Percentiles rank a stretch among this genome's conserved stretches.
phyloP scores from a whole-genome alignment of 2,113 vertebrate genomes.

The Phoenicopterus ruber region DNA sequence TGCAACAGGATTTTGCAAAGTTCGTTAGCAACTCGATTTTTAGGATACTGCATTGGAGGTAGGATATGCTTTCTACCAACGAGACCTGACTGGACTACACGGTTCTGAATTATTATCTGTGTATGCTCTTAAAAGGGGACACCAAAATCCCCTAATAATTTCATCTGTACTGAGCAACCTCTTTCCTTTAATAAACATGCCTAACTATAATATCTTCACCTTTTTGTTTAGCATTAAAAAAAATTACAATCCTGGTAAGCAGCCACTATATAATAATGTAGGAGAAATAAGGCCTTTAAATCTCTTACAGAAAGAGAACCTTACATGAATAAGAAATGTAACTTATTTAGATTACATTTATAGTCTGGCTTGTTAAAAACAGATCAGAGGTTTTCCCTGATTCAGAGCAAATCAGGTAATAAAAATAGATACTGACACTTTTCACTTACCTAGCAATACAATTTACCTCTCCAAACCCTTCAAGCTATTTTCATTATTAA shows the following conservation, averaged over 20 bases:
- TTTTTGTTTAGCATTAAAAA: not conserved
- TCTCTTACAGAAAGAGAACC: not conserved
- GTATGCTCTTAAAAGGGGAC: not conserved
- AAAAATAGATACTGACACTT: constrained; percentile 10
- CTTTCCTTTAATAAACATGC: not conserved
- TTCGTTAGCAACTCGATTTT: not conserved
- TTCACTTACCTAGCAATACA: not conserved
- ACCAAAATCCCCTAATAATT: not conserved
- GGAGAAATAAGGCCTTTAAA: not conserved
- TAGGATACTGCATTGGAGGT: not conserved
- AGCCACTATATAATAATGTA: not conserved
- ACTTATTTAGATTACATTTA: not conserved
- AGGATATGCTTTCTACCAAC: not conserved
- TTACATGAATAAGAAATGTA: not conserved
- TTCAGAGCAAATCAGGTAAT: not conserved
- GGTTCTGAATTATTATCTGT: not conserved
- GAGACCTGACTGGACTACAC: not conserved
- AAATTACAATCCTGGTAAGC: not conserved
- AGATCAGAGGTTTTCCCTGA: not conserved
- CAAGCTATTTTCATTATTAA: constrained; percentile 10
- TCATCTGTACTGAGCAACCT: not conserved
- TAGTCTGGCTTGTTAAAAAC: not conserved
- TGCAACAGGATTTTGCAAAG: not conserved
- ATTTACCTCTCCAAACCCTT: not conserved
- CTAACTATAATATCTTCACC: not conserved